These are phyloP conservation scores for Setophaga kirtlandii DNA, from an alignment of 2,113 vertebrate genomes.

Conservation along the genomic window DNA sequence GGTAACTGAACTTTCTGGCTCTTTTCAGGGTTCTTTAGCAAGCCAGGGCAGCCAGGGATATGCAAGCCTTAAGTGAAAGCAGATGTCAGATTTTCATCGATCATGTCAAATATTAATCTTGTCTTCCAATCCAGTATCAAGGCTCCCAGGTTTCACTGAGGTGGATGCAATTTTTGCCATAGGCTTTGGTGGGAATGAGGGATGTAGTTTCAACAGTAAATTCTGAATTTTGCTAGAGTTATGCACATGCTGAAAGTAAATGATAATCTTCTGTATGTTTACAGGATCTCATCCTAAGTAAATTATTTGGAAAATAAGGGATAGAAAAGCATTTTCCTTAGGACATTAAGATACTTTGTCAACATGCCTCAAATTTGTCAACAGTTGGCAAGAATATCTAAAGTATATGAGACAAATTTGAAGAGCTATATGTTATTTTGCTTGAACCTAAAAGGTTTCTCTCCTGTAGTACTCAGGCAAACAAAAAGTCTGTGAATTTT, in stretches of 20 bases:
- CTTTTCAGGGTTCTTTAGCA: not conserved
- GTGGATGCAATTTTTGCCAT: not conserved
- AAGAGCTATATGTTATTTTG: not conserved
- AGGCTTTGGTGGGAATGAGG: not conserved
- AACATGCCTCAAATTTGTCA: not conserved
- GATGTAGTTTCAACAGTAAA: not conserved
- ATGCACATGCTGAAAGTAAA: fast-evolving
- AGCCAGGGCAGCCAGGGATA: not conserved
- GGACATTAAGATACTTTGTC: not conserved
- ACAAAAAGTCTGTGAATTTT: conserved; percentile 46
- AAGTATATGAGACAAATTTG: not conserved
- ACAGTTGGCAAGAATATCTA: not conserved
- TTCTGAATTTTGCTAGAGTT: not conserved
- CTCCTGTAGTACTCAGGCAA: conserved; percentile 20
- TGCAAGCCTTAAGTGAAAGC: not conserved
- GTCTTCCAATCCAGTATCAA: not conserved
- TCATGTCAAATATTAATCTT: not conserved
- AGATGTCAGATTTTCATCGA: not conserved
- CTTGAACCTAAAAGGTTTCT: not conserved
- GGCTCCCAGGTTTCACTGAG: not conserved
- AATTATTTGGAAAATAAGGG: not conserved
- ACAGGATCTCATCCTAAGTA: not conserved
- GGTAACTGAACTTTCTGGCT: not conserved
- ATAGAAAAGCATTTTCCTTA: not conserved
- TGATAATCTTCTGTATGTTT: not conserved